Conservation (phyloP, 2,797 vertebrate species). For the Spondyliosoma cantharus region DNA sequence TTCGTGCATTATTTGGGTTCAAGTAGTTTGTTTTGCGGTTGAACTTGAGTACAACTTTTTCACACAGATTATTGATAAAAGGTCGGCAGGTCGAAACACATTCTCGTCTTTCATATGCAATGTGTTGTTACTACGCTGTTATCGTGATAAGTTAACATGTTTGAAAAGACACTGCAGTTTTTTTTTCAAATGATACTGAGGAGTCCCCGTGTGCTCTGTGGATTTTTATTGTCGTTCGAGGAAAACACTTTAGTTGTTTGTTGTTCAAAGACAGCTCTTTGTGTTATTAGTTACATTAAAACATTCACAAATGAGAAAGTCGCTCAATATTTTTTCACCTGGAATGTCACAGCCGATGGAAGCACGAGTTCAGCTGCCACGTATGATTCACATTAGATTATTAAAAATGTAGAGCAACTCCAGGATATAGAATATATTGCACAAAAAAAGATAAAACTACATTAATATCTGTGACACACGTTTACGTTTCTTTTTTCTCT, state of each 20-base stretch:
- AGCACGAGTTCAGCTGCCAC: not conserved
- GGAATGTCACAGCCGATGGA: not conserved
- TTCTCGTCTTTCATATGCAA: not conserved
- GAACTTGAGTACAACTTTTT: not conserved
- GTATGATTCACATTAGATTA: not conserved
- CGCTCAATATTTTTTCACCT: no score
- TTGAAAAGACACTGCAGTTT: not conserved
- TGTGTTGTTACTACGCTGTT: not conserved
- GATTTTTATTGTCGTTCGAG: conserved; percentile 21
- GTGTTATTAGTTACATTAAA: conserved; percentile 11
- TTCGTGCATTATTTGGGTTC: not conserved
- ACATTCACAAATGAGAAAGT: not conserved
- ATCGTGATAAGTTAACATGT: not conserved
- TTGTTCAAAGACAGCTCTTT: not conserved
- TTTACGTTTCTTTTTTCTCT: not conserved
- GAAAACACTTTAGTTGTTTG: not conserved
- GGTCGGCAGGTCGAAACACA: not conserved
- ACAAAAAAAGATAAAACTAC: conserved; percentile 18
- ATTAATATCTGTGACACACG: not conserved
- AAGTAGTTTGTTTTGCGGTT: not conserved
- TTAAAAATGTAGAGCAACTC: not conserved
- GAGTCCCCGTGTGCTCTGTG: not conserved
- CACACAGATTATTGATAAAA: conserved; percentile 2
- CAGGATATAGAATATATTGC: conserved; percentile 32
- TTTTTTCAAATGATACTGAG: not conserved